Percentiles rank a stretch among this genome's conserved stretches.
phyloP scores from a whole-genome alignment of 2,797 vertebrate genomes.

The Sternotherus odoratus region DNA sequence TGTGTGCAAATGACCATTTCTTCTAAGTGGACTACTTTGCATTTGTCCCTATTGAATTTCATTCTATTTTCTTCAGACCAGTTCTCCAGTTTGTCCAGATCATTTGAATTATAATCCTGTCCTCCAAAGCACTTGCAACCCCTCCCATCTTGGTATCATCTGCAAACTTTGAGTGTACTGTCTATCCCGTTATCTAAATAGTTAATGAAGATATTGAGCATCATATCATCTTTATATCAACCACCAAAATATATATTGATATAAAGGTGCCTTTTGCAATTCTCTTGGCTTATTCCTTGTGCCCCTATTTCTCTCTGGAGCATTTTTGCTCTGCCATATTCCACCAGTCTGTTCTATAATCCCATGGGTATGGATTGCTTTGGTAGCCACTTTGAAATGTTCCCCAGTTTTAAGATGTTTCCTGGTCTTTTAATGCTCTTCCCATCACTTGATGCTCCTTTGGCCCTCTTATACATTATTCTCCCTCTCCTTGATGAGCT shows the following conservation, averaged over 20 bases:
- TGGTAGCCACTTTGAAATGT: background rate
- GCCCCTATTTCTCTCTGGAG: background rate
- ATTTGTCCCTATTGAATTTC: too few species aligned
- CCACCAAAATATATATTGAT: background rate
- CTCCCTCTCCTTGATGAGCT: fast-evolving
- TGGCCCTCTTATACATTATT: background rate
- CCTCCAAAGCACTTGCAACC: too few species aligned
- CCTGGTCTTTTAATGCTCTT: background rate
- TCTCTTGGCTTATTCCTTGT: background rate
- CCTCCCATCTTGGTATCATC: background rate
- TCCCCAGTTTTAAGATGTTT: background rate
- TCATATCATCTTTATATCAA: too few species aligned
- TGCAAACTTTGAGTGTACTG: too few species aligned
- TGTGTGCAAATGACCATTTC: too few species aligned
- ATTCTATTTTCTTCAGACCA: too few species aligned
- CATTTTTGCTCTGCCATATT: background rate
- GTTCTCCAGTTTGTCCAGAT: too few species aligned
- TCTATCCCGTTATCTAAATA: too few species aligned
- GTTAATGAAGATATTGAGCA: too few species aligned
- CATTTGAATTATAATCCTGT: too few species aligned
- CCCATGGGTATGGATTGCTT: background rate
- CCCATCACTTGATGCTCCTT: background rate
- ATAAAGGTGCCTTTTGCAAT: background rate
- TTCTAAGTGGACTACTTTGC: too few species aligned
- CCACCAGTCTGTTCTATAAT: background rate